Evolutionary conservation across 2,888 invertebrate genomes (phyloP).

Genomic region (Trimorus sp.): DNA sequence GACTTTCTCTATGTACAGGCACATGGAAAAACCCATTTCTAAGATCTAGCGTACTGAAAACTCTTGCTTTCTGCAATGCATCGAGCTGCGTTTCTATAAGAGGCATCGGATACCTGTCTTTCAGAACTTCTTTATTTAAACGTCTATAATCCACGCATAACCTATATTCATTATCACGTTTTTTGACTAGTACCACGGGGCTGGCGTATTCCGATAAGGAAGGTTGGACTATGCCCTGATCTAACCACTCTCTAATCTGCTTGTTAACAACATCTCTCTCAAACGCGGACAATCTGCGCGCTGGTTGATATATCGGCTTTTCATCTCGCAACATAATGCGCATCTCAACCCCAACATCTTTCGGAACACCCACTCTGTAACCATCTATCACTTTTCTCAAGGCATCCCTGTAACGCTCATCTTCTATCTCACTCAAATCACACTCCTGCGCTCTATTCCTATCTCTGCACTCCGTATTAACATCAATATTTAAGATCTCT

Average conservation of each 20-base stretch:
- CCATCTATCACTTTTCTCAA: no score
- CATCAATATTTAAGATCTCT: no score
- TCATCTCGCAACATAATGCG: not conserved
- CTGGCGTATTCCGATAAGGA: not conserved
- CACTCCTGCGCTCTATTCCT: no score
- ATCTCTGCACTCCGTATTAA: no score
- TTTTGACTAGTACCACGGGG: not conserved
- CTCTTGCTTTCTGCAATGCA: not conserved
- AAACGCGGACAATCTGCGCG: not conserved
- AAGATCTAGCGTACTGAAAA: not conserved
- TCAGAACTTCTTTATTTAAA: not conserved
- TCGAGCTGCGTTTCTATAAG: not conserved
- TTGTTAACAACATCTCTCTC: not conserved
- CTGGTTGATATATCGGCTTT: not conserved
- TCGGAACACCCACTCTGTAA: no score
- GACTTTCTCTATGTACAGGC: not conserved
- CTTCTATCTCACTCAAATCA: no score
- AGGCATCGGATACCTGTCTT: not conserved
- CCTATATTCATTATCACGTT: not conserved
- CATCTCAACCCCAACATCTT: not conserved
- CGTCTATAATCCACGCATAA: not conserved
- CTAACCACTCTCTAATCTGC: not conserved
- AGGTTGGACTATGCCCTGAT: not conserved
- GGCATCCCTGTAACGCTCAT: no score
- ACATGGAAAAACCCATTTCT: not conserved